A percentile compares a stretch with the other conserved stretches of the same genome.
phyloP scores from a whole-genome alignment of 2,888 invertebrate genomes.

The Dynastes hyllus region DNA sequence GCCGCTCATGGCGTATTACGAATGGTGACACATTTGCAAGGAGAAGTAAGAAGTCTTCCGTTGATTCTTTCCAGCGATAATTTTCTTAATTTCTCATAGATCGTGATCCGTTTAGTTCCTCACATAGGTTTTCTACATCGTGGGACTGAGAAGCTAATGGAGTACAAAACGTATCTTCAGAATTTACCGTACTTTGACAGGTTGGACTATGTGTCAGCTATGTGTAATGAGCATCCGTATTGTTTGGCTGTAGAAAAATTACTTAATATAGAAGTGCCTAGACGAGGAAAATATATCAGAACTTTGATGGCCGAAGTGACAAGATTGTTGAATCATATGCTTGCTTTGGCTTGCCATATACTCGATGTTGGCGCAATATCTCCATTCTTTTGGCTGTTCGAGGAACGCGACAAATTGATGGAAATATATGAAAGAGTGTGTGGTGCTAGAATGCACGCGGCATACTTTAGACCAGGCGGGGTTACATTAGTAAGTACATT shows the following conservation, averaged over 20 bases:
- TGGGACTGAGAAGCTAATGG: slow-evolving; percentile 92
- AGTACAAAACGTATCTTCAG: slow-evolving; percentile 90
- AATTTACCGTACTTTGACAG: slow-evolving; percentile 91
- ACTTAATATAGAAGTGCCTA: slow-evolving; percentile 84
- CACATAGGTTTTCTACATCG: slow-evolving; percentile 91
- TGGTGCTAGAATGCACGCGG: slow-evolving; percentile 89
- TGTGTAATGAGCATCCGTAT: slow-evolving; percentile 87
- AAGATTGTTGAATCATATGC: slow-evolving; percentile 86
- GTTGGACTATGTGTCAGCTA: slow-evolving; percentile 89
- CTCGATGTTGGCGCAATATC: slow-evolving; percentile 91
- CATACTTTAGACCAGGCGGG: slow-evolving; percentile 88
- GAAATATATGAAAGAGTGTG: slow-evolving; percentile 89
- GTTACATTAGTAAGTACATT: slow-evolving; percentile 75
- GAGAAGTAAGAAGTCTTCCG: slow-evolving; percentile 74
- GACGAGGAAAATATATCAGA: slow-evolving; percentile 87
- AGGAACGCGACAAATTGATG: slow-evolving; percentile 90
- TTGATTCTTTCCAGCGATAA: slow-evolving; percentile 35
- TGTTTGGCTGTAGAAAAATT: slow-evolving; percentile 88
- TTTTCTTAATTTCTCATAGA: slow-evolving; percentile 67
- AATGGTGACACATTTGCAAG: slow-evolving; percentile 85
- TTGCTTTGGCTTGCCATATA: slow-evolving; percentile 83
- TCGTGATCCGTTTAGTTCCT: slow-evolving; percentile 85
- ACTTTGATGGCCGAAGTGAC: slow-evolving; percentile 82
- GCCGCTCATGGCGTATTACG: slow-evolving; percentile 93
- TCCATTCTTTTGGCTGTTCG: slow-evolving; percentile 93